Evolutionary conservation across 2,113 vertebrate species (phyloP), one percentile per base, ranked within the genome.

Genomic region (Coryphaenoides rupestris): DNA sequence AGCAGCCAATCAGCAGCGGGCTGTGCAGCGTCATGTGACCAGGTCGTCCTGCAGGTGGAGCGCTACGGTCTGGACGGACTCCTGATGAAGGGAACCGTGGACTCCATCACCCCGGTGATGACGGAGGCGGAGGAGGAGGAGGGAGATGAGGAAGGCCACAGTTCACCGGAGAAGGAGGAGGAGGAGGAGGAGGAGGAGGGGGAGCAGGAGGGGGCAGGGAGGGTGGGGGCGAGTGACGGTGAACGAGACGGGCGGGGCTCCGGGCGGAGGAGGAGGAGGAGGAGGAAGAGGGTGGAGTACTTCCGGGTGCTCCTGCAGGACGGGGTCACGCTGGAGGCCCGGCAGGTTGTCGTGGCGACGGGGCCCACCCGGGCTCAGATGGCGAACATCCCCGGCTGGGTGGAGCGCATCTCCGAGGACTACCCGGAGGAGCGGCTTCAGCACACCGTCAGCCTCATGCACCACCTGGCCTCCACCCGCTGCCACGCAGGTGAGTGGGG

Each of bases 321-420:
- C 0, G 89, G 89, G 4, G 40, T 45, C 3, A 28, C 65, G 13
- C 19, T 90, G 5, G 84, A 86, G 57, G 82, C 88, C 3, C 72
- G 26, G 4, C 76, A 24, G 5, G 74, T 92, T 0, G 69, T 92
- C 1, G 58, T 92, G 83, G 91, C 91, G 9, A 90, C 88, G 3
- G 91, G 91, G 45, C 88, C 89, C 0, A 91, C 88, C 3, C 76
- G 90, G 17, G 82, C 83, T 23, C 89, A 89, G 63, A 91, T 91
- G 90, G 89, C 84, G 12, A 92, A 90, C 73, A 82, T 92, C 62
- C 91, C 89, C 0, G 19, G 47, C 1, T 92, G 91, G 91, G 90
- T 90, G 21, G 62, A 24, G 19, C 58, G 58, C 24, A 88, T 92
- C 4, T 63, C 58, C 13, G 88, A 91, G 75, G 87, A 47, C 40